A percentile compares a stretch with the other conserved stretches of the same genome.
Evolutionary conservation across 2,888 invertebrate species (phyloP).

Genomic region (Heteromyza rotundicornis): DNA sequence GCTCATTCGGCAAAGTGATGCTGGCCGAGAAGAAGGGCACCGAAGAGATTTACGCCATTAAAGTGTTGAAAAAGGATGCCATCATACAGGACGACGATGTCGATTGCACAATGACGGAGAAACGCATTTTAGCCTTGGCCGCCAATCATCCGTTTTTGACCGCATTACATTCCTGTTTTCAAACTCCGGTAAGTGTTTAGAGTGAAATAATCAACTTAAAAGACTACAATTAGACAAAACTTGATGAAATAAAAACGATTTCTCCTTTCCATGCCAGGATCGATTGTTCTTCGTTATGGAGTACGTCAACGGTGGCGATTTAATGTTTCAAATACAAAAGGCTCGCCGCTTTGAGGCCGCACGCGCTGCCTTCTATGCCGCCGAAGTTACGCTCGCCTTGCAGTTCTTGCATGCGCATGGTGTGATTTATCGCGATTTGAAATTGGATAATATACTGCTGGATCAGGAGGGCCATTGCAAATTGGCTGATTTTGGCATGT

Average conservation of each 20-base stretch:
- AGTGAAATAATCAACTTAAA: neutral
- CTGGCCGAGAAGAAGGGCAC: slow-evolving; percentile 91
- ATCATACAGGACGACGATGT: slow-evolving; percentile 99
- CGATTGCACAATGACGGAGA: slow-evolving; percentile 99
- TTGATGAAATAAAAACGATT: neutral
- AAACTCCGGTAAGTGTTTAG: slow-evolving; percentile 81
- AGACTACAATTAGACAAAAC: neutral
- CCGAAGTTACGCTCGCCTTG: slow-evolving; percentile 96
- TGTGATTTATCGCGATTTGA: slow-evolving; percentile 98
- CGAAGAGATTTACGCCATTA: slow-evolving; percentile 88
- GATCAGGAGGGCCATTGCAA: slow-evolving; percentile 96
- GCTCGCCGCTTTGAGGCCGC: slow-evolving; percentile 98
- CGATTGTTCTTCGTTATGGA: slow-evolving; percentile 99
- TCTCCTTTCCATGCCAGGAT: slow-evolving; percentile 66
- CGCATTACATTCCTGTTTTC: slow-evolving; percentile 96
- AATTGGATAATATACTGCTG: slow-evolving; percentile 96
- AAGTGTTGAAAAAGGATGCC: slow-evolving; percentile 95
- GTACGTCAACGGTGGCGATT: slow-evolving; percentile 97
- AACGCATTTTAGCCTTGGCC: slow-evolving; percentile 94
- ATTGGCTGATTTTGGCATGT: slow-evolving; percentile 97
- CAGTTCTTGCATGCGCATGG: slow-evolving; percentile 97
- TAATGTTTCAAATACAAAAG: slow-evolving; percentile 99
- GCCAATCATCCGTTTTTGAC: slow-evolving; percentile 98
- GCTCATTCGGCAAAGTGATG: slow-evolving; percentile 99
- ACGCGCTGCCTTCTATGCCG: slow-evolving; percentile 92